Base-by-base conservation (phyloP, 2,797 vertebrate species). In the Kryptopterus vitreolus region DNA sequence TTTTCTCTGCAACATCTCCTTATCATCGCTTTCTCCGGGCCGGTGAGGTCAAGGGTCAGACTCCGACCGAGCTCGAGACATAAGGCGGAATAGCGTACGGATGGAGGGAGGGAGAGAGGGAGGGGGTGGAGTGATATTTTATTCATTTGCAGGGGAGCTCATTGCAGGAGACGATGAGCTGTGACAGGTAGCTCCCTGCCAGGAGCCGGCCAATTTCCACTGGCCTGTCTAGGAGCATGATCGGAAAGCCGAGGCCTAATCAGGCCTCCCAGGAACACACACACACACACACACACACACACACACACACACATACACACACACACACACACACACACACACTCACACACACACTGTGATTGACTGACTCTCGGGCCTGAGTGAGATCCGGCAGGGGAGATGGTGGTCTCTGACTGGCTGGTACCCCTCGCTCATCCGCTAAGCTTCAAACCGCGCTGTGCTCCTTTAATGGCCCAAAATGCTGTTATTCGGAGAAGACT, bases 141-240 rank as follows among this genome's bases (percentile, higher is more conserved):
- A 94, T 94, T 94, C 92, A 94, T 93, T 92, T 92, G 91, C 90
- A 91, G 91, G 90, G 90, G 91, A 92, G 91, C 89, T 92, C 70
- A 89, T 92, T 92, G 90, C 91, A 92, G 90, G 90, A 92, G 91
- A 93, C 91, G 91, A 92, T 91, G 93, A 92, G 90, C 92, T 92
- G 92, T 94, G 92, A 92, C 92, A 93, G 93, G 92, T 92, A 92
- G 91, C 92, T 71, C 91, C 91, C 92, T 93, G 92, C 88, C 77
- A 93, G 92, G 91, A 92, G 90, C 90, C 89, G 91, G 89, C 91
- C 92, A 94, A 94, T 93, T 93, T 92, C 92, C 91, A 89, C 90
- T 91, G 87, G 90, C 93, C 92, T 93, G 92, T 92, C 92, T 91
- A 93, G 92, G 91, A 92, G 92, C 91, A 92, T 92, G 92, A 93